Evolutionary conservation across 2,888 invertebrate genomes (phyloP), one percentile per base, ranked within the genome.

Genomic region (Odontocolon sp.): DNA sequence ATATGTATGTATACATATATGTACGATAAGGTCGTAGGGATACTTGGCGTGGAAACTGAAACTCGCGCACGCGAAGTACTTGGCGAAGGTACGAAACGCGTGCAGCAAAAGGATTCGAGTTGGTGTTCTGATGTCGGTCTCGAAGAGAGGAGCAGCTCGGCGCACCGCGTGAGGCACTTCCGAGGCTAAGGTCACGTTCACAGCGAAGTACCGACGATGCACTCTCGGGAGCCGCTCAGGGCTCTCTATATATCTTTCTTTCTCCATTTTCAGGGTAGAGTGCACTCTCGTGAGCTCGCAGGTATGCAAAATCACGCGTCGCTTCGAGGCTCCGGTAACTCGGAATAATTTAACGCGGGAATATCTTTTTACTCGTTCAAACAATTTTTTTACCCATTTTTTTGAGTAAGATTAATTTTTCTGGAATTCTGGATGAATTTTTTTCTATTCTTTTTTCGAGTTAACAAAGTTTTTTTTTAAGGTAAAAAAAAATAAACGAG

Each of bases 111-210:
- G 31, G 28, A 63, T 8, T 40, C 36, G 28, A 42, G 31, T 76
- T 52, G 64, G 42, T 54, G 75, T 57, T 64, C 23, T 36, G 50
- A 36, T 38, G 63, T 33, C 63, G 47, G 21, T 67, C 57, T 36
- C 45, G 38, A 26, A 57, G 68, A 26, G 18, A 38, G n/a, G n/a
- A n/a, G 14, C 11, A 14, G 14, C 16, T 28, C n/a, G 45, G 47
- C 42, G 23, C 63, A 50, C 54, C 63, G 56, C 74, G 63, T 64
- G 67, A 73, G 78, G 71, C 64, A 80, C 74, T 79, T 79, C 79
- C 79, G 76, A 80, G 78, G 71, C 78, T 80, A 77, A 81, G 80
- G 81, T 81, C 81, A 81, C 81, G 79, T 81, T 80, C 79, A 80
- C 81, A 80, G 77, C 70, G 50, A 77, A 80, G 67, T 77, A 63